Conservation (phyloP, 2,888 invertebrate species). For the Ligdia adustata region DNA sequence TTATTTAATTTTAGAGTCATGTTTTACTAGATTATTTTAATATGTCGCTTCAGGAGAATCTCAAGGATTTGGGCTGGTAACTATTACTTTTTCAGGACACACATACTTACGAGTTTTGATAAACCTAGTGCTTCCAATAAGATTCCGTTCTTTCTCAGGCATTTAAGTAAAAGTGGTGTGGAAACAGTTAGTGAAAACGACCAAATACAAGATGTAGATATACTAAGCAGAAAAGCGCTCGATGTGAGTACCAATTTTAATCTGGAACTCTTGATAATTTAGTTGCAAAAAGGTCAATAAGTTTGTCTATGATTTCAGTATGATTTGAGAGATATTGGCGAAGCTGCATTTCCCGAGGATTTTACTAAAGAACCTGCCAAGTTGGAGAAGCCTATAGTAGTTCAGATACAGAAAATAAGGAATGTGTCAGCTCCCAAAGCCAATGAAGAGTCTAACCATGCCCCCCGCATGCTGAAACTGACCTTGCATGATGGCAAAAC, state of each 20-base stretch:
- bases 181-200: constrained; percentile 87
- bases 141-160: constrained; percentile 81
- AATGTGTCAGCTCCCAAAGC: constrained; percentile 96
- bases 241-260: constrained; percentile 85
- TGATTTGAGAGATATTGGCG: constrained; percentile 93
- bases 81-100: constrained; percentile 31
- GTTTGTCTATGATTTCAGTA: constrained; percentile 72
- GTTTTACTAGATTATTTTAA: constrained; percentile 63
- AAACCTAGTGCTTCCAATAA: constrained; percentile 27
- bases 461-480: constrained; percentile 93
- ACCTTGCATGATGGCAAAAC: constrained; percentile 93
- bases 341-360: constrained; percentile 88
- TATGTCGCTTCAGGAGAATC: constrained; percentile 86
- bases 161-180: constrained; percentile 88
- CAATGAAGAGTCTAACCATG: constrained; percentile 92
- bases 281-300: constrained; percentile 33
- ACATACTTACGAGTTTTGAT: background rate
- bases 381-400: constrained; percentile 85
- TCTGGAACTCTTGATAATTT: constrained; percentile 26
- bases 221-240: constrained; percentile 86
- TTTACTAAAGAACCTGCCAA: constrained; percentile 83
- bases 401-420: constrained; percentile 94
- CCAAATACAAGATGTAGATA: constrained; percentile 85
- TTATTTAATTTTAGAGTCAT: constrained; percentile 67
- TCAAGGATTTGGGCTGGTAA: constrained; percentile 88